A percentile compares a stretch with the other conserved stretches of the same genome.
Conservation (phyloP, 1,140 invertebrate species). For the Monomorium pharaonis region DNA sequence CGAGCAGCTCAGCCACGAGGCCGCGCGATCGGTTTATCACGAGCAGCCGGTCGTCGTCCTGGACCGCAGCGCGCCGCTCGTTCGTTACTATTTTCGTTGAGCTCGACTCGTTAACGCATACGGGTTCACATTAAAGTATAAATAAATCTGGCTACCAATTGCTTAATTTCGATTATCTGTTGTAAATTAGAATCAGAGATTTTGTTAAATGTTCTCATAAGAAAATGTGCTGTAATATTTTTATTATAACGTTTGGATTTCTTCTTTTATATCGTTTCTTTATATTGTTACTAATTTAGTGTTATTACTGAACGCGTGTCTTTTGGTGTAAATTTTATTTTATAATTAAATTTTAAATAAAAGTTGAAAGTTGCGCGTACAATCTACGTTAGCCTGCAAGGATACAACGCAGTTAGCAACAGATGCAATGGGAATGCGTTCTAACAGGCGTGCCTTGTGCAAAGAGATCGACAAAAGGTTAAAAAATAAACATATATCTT, state of each 20-base stretch:
- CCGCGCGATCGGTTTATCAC: constrained; percentile 48
- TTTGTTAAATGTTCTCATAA: background rate
- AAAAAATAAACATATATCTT: background rate
- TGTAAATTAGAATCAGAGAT: background rate
- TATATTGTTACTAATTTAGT: background rate
- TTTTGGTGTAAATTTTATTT: background rate
- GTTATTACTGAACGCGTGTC: background rate
- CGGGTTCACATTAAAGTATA: background rate
- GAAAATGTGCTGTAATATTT: background rate
- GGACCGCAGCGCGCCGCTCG: constrained; percentile 15
- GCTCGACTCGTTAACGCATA: background rate
- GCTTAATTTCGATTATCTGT: constrained; percentile 10
- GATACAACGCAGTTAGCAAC: background rate
- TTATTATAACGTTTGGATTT: background rate
- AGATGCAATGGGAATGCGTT: background rate
- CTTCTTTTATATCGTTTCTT: background rate
- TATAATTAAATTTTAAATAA: background rate
- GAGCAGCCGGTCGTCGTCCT: constrained; percentile 57
- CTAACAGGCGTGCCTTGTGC: background rate
- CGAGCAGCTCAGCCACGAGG: constrained; percentile 81
- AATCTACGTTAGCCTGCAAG: background rate
- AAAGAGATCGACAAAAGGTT: background rate
- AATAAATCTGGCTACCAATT: constrained; percentile 19
- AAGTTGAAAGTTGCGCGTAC: background rate
- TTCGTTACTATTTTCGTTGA: constrained; percentile 11